Evolutionary conservation across 2,113 vertebrate genomes (phyloP), one percentile per base, ranked within the genome.

Genomic region (Bos indicus): DNA sequence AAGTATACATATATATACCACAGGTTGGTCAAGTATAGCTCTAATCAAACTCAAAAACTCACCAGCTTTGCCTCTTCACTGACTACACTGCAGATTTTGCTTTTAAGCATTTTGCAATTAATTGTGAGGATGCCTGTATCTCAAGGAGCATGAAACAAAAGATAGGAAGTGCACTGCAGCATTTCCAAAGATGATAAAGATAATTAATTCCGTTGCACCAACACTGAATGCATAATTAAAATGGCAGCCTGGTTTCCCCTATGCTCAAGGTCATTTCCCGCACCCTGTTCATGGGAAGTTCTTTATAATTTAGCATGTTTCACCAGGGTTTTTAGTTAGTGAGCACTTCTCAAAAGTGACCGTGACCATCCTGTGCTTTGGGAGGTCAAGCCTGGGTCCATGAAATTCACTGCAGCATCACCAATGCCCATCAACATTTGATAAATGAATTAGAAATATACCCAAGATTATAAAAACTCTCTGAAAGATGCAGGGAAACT

Each of bases 171-270:
- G 26, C 43, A 19, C 36, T 51, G 46, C 19, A 64, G 89, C 56
- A 51, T 83, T 91, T 62, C 56, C 64, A 88, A 90, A 93, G 86
- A 90, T 80, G 56, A 86, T 71, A 95, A 97, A 88, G 81, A 86
- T 71, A 88, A 94, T 62, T n/a, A 51, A 62, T 17, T 26, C 48
- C 9, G 10, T 64, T 14, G 82, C 33, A 17, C 62, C 48, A 83
- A n/a, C 33, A 77, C 26, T 17, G 26, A 83, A 71, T 33, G 71
- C 17, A 81, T 54, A 86, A 71, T 86, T 97, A 90, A 95, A 85
- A 62, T 54, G 28, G 86, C 59, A 90, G 52, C 33, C 51, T 85
- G 62, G 33, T 48, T 52, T 95, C 91, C 46, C 40, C 74, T 83
- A 33, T 67, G 30, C 40, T 94, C 46, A 64, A 54, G 62, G 86